These are phyloP conservation scores for Sarcophaga subvicina DNA, from an alignment of 2,888 invertebrate species.

Conservation along the genomic window DNA sequence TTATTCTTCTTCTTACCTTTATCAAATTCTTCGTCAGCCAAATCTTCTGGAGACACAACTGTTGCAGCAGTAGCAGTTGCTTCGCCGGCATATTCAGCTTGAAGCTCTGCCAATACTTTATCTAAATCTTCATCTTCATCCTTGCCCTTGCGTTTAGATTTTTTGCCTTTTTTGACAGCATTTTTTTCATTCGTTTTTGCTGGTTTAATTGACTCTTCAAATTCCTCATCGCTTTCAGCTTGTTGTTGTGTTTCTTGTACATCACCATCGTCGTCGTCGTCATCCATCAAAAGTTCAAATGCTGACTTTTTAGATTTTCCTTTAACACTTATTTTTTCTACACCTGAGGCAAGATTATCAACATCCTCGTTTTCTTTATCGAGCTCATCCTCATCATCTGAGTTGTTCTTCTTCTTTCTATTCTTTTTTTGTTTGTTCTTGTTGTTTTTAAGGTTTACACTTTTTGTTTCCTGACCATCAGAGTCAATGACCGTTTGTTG, in stretches of 20 bases:
- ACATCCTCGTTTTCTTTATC: conserved; percentile 69
- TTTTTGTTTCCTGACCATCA: conserved; percentile 73
- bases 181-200: conserved; percentile 80
- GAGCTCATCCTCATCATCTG: conserved; percentile 82
- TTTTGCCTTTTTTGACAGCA: conserved; percentile 88
- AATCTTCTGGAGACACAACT: conserved; percentile 75
- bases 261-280: conserved; percentile 82
- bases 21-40: conserved; percentile 79
- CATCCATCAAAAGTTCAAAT: conserved; percentile 87
- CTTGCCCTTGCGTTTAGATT: conserved; percentile 87
- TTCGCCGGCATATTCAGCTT: conserved; percentile 89
- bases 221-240: conserved; percentile 74
- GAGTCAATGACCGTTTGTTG: conserved; percentile 75
- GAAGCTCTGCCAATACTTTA: conserved; percentile 90
- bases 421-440: conserved; percentile 77
- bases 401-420: conserved; percentile 78
- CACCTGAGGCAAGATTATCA: conserved; percentile 82
- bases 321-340: conserved; percentile 84
- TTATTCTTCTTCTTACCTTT: conserved; percentile 77
- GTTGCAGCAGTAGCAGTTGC: conserved; percentile 82
- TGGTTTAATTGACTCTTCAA: conserved; percentile 83
- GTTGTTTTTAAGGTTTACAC: conserved; percentile 81
- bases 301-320: conserved; percentile 84
- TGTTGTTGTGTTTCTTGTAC: conserved; percentile 61
- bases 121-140: conserved; percentile 91